Base-by-base conservation (phyloP, 2,797 vertebrate genomes). In the Crenichthys baileyi region DNA sequence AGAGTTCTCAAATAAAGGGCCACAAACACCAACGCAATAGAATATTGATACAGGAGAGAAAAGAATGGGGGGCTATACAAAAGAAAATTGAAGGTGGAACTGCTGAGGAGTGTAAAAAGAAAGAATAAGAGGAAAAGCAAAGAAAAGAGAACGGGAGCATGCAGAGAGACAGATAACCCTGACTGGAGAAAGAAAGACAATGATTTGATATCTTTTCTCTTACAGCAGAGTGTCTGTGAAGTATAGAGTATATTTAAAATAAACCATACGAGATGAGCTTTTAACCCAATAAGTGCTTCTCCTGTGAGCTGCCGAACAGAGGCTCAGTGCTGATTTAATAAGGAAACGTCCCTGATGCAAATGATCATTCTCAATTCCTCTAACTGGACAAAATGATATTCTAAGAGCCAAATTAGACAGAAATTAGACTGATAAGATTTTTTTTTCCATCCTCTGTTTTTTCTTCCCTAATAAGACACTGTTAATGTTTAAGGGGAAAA, bases 1-100 rank as follows among this genome's bases (percentile, higher is more conserved):
- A 97, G 96, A 97, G 98, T 96, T 97, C 96, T 97, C 96, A 98
- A 97, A 98, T 97, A 98, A 97, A 97, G 97, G 96, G 96, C 96
- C 95, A 97, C 97, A 98, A 99, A 99, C 97, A 98, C 95, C 93
- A 95, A 96, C 97, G 97, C 96, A 93, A 97, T 98, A 97, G 96
- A 97, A 97, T 97, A 98, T 97, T 98, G 97, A 98, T 96, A 96
- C 90, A 87, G 83, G 72, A 82, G 89, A 90, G 90, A 90, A 87
- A 94, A 83, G 88, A 92, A 93, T 88, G 88, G 89, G 88, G 88
- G 88, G 81, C 86, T 67, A 78, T 82, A 90, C 90, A 93, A 94
- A 94, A 90, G 93, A 92, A 92, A 90, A 91, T 83, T 89, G 90
- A 92, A 92, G 88, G 89, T 91, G 89, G 83, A 91, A 88, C 88